A percentile compares a stretch with the other conserved stretches of the same genome.
phyloP scores from a whole-genome alignment of 1,140 invertebrate genomes.

The Drosophila azteca region DNA sequence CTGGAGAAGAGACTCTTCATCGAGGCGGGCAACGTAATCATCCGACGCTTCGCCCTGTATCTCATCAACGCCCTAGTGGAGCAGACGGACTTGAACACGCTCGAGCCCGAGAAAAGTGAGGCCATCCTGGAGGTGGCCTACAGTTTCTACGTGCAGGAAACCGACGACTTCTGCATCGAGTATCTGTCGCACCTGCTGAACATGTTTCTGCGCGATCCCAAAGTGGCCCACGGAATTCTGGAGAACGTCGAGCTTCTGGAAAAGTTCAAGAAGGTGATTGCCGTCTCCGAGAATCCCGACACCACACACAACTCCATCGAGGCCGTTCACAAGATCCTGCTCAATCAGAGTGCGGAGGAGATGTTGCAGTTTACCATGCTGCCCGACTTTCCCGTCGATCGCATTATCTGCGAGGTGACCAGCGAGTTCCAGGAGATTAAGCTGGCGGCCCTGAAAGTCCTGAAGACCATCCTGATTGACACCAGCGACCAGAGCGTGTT shows the following conservation, averaged over 20 bases:
- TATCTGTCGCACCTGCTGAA: slow-evolving; percentile 70
- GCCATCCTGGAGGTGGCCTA: slow-evolving; percentile 43
- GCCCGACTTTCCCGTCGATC: slow-evolving; percentile 65
- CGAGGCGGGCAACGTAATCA: slow-evolving; percentile 40
- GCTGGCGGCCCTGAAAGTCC: slow-evolving; percentile 51
- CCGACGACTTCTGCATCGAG: slow-evolving; percentile 72
- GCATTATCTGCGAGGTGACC: slow-evolving; percentile 70
- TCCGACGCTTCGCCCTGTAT: slow-evolving; percentile 67
- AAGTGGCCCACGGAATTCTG: slow-evolving; percentile 51
- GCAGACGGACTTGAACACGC: slow-evolving; percentile 55
- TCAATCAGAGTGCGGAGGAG: slow-evolving; percentile 53
- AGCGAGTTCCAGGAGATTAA: slow-evolving; percentile 70
- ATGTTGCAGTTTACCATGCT: slow-evolving; percentile 53
- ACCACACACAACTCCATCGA: slow-evolving; percentile 67
- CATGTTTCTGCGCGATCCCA: slow-evolving; percentile 68
- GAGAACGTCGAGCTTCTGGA: slow-evolving; percentile 55
- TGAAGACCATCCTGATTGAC: slow-evolving; percentile 62
- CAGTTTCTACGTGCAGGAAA: slow-evolving; percentile 53
- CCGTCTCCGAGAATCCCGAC: slow-evolving; percentile 69
- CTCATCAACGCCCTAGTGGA: slow-evolving; percentile 60
- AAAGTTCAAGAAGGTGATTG: slow-evolving; percentile 57
- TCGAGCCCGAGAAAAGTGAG: slow-evolving; percentile 43
- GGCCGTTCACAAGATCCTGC: slow-evolving; percentile 63
- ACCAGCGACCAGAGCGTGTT: slow-evolving; percentile 59
- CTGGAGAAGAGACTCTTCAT: slow-evolving; percentile 65